phyloP scores from a whole-genome alignment of 2,113 vertebrate species.

The Stigmatopora argus region DNA sequence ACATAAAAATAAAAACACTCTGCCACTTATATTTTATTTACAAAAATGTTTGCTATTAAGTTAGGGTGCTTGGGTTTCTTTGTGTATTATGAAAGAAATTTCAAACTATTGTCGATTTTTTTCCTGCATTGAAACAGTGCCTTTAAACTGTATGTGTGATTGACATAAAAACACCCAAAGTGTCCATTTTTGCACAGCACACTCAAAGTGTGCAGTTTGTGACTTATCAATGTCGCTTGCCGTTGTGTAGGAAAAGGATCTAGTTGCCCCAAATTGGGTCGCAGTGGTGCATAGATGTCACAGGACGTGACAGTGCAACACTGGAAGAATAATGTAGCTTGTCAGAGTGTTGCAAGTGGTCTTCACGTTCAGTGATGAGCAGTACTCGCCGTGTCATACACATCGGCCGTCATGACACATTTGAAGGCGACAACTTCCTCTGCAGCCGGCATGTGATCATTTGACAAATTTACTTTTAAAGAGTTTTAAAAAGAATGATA shows the following conservation, averaged over 20 bases:
- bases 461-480: conserved; percentile 9
- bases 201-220: background rate
- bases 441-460: conserved; percentile 45
- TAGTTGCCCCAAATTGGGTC: conserved; percentile 23
- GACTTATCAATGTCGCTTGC: background rate
- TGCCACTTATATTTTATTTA: background rate
- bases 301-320: conserved; percentile 40
- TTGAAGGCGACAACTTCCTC: conserved; percentile 68
- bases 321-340: conserved; percentile 61
- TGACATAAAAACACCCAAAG: too few relatives aligned
- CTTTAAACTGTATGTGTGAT: too few relatives aligned
- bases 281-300: conserved; percentile 34
- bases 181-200: background rate
- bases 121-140: too few relatives aligned
- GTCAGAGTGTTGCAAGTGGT: conserved; percentile 61
- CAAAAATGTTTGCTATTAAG: background rate
- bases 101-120: background rate
- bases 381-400: conserved; percentile 66
- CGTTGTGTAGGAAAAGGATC: background rate
- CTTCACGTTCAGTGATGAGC: conserved; percentile 61
- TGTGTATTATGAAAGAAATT: background rate
- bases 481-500: background rate
- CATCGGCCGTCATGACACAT: conserved; percentile 58
- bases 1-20: conserved; percentile 12
- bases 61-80: background rate